These are phyloP conservation scores for Gambelia wislizenii DNA, from an alignment of 2,797 vertebrate genomes.

Conservation along the genomic window DNA sequence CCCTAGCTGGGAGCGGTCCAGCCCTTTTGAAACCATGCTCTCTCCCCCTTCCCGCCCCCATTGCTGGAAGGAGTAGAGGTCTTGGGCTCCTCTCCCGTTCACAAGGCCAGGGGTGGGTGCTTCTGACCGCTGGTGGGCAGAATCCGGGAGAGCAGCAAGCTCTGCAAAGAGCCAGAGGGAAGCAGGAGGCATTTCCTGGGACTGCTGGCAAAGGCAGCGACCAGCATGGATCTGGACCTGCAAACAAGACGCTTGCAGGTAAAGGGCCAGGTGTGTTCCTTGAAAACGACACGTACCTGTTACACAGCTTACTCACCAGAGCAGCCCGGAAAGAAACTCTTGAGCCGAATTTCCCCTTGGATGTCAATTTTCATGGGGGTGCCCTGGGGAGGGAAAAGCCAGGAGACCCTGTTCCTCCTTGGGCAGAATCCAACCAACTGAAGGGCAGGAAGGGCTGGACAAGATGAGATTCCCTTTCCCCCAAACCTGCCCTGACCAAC, in stretches of 20 bases:
- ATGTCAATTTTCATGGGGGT: conserved; percentile 88
- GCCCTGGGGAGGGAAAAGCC: conserved; percentile 77
- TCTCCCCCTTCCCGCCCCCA: background rate
- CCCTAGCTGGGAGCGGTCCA: no score
- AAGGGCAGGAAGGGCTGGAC: background rate
- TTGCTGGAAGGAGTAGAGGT: no score
- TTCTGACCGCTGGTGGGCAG: background rate
- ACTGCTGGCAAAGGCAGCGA: no score
- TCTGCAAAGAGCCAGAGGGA: background rate
- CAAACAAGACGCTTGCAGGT: no score
- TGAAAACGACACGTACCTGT: no score
- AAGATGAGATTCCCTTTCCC: no score
- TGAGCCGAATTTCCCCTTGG: conserved; percentile 89
- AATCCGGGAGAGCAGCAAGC: background rate
- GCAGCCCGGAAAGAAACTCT: conserved; percentile 87
- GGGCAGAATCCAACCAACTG: no score
- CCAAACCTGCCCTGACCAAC: conserved; percentile 49
- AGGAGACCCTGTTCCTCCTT: no score
- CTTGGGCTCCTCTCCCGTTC: no score
- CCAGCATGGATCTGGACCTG: background rate
- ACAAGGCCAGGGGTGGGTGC: background rate
- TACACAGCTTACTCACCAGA: conserved; percentile 78
- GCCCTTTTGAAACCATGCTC: no score
- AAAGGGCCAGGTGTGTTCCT: background rate
- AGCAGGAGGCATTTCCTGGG: background rate